phyloP scores from a whole-genome alignment of 2,797 vertebrate species.

The Dendrocincla fuliginosa region DNA sequence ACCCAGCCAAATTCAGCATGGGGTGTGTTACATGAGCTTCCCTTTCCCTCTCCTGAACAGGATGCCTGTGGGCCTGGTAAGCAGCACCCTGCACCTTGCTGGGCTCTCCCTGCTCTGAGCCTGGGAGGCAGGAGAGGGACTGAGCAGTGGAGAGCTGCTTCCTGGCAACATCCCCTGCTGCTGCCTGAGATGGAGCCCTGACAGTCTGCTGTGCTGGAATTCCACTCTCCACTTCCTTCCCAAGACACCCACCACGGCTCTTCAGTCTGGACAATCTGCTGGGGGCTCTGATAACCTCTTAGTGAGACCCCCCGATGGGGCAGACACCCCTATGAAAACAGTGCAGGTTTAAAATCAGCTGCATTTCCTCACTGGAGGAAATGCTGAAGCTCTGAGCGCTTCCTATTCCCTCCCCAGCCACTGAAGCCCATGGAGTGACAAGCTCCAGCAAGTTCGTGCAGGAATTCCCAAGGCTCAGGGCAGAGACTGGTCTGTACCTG shows the following conservation, averaged over 20 bases:
- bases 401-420: neutral
- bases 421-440: accelerated
- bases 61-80: neutral
- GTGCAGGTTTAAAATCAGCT: neutral
- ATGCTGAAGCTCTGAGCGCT: neutral
- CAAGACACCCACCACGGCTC: neutral
- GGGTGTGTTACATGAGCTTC: neutral
- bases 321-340: neutral
- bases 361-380: neutral
- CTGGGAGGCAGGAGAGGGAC: neutral
- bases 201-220: neutral
- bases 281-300: neutral
- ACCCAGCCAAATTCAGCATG: neutral
- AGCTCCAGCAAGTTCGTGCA: neutral
- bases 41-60: neutral
- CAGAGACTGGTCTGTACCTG: neutral
- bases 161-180: neutral
- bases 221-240: neutral
- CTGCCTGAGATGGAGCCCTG: accelerated
- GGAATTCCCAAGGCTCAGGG: neutral
- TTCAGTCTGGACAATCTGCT: neutral
- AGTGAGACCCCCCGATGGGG: neutral
- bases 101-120: neutral
- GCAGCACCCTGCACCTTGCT: neutral
- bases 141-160: neutral